phyloP scores from a whole-genome alignment of 2,888 invertebrate species.

The Noctuana brunneofusca region DNA sequence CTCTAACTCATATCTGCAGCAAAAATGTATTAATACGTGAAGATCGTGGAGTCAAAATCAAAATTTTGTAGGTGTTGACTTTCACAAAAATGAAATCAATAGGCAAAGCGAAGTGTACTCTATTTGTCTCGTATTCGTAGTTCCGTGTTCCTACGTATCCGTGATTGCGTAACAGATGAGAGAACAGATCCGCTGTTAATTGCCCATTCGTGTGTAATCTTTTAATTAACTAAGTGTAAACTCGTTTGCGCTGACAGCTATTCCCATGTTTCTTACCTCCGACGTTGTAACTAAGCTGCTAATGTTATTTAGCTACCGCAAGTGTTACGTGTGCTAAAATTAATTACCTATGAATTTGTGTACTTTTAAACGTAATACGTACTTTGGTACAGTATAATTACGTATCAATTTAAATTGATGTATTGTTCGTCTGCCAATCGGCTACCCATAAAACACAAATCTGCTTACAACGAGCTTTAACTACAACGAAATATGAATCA shows the following conservation, averaged over 20 bases:
- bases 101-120: background rate
- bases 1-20: too few relatives aligned
- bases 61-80: background rate
- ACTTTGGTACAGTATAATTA: too few relatives aligned
- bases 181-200: conserved; percentile 73
- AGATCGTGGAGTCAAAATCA: too few relatives aligned
- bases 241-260: conserved; percentile 59
- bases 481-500: too few relatives aligned
- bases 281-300: conserved; percentile 17
- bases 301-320: conserved; percentile 6
- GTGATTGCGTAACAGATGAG: conserved; percentile 64
- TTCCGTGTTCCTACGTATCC: conserved; percentile 45
- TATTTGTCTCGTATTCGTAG: conserved; percentile 30
- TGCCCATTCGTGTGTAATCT: conserved; percentile 76
- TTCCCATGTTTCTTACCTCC: conserved; percentile 33
- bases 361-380: background rate
- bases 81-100: background rate
- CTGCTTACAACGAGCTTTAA: too few relatives aligned
- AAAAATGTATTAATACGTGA: too few relatives aligned
- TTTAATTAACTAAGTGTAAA: conserved; percentile 77
- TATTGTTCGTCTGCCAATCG: too few relatives aligned
- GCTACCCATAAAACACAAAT: too few relatives aligned
- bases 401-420: too few relatives aligned
- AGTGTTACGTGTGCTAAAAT: conserved; percentile 5
- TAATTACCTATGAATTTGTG: conserved; percentile 3